Evolutionary conservation across 2,888 invertebrate genomes (phyloP), one percentile per base, ranked within the genome.

Genomic region (Agonopterix subpropinquella): DNA sequence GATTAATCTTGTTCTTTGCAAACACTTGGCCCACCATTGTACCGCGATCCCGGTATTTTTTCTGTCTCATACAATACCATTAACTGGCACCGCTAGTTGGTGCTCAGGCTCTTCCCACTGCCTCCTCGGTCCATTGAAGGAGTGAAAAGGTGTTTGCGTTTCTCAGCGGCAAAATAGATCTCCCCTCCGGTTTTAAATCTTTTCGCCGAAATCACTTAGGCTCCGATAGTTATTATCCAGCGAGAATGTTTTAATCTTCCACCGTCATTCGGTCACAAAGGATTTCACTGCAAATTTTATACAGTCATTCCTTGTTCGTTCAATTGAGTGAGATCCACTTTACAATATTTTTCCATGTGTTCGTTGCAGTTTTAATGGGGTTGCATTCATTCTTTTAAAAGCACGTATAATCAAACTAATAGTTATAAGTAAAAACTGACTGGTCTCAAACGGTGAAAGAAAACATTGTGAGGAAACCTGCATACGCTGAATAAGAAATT

Each of bases 141-240:
- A 76, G 81, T 89, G 81, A 89, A 89, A 80, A 89, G 89, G 88
- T 89, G 89, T 89, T 89, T 89, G 77, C 89, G 88, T 74, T 76
- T 70, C 64, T 69, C 73, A 72, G 73, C 74, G 71, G 73, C 77
- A 84, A 86, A 87, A 86, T 83, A 81, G 82, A 80, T 78, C 75
- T 75, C 86, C 87, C 88, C 84, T 83, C 76, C 69, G 64, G 68
- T 80, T 81, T 78, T 74, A 70, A 77, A 78, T 75, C 70, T 70
- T 73, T 78, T 70, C 67, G 73, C 71, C 70, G 70, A 62, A 73
- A 85, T 83, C 88, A 87, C 88, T 88, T 87, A 87, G 83, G 72
- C 83, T 78, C 81, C 80, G 87, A 88, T 88, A 88, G 88, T 88
- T 86, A 84, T 85, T 84, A 80, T 79, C 66, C 70, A 65, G 11